Evolutionary conservation across 2,113 vertebrate species (phyloP).

Genomic region (Dromiciops gliroides): DNA sequence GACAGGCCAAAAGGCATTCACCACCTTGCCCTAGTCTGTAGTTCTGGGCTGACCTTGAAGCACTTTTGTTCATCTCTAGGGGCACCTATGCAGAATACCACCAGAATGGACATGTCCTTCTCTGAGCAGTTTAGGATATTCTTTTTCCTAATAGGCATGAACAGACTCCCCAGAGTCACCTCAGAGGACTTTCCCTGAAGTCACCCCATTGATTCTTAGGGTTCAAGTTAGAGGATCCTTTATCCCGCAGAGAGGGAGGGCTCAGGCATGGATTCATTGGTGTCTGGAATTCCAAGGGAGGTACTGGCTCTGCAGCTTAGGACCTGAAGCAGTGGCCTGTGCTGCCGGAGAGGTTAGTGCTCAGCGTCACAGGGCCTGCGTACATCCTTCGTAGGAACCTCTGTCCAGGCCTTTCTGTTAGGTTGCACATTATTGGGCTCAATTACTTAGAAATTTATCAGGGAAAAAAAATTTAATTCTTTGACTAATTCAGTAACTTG

Average conservation of each 20-base stretch:
- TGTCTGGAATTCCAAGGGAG: not conserved
- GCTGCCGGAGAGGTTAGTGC: not conserved
- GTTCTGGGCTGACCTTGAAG: not conserved
- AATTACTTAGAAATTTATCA: not conserved
- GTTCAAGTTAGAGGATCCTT: not conserved
- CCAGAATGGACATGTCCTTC: not conserved
- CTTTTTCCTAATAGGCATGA: conserved; percentile 11
- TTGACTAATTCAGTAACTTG: conserved; percentile 13
- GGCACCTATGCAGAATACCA: not conserved
- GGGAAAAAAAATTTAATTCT: not conserved
- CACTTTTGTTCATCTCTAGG: not conserved
- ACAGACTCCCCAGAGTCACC: not conserved
- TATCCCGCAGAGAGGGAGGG: not conserved
- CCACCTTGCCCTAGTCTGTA: not conserved
- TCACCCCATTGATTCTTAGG: not conserved
- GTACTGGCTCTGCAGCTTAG: not conserved
- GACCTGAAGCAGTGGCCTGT: no score
- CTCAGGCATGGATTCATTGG: not conserved
- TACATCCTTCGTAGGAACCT: no score
- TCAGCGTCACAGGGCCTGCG: no score
- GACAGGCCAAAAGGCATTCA: not conserved
- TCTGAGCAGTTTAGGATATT: conserved; percentile 10
- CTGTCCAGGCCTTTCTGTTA: no score
- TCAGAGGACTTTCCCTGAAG: not conserved
- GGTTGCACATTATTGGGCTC: no score